phyloP scores from a whole-genome alignment of 2,888 invertebrate genomes.

The Cantharis rustica region DNA sequence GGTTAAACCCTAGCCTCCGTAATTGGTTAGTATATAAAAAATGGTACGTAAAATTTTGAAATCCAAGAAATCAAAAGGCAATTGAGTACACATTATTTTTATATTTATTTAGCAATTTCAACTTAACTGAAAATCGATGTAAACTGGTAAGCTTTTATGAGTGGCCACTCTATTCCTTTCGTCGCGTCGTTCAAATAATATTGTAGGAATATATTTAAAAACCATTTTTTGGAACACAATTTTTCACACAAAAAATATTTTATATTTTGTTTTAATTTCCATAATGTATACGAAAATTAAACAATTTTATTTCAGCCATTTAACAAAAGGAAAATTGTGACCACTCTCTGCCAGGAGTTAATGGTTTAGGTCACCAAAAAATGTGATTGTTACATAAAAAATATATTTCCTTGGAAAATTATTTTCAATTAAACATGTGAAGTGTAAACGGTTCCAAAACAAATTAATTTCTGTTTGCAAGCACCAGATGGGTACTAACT shows the following conservation, averaged over 20 bases:
- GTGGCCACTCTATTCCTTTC: background rate
- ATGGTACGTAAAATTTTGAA: background rate
- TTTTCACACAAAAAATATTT: background rate
- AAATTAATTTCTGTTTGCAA: slow-evolving; percentile 20
- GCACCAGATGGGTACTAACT: slow-evolving; percentile 21
- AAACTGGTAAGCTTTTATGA: background rate
- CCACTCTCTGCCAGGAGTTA: background rate
- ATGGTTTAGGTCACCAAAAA: background rate
- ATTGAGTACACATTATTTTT: background rate
- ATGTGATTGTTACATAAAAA: background rate
- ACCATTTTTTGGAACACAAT: background rate
- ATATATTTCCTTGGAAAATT: slow-evolving; percentile 14
- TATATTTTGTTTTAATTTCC: background rate
- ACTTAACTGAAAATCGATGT: background rate
- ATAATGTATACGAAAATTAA: background rate
- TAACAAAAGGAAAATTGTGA: background rate
- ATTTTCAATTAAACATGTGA: slow-evolving; percentile 16
- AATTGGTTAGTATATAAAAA: background rate
- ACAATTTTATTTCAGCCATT: background rate
- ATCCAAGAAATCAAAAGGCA: background rate
- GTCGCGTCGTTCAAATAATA: background rate
- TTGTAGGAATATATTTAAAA: background rate
- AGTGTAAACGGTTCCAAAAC: slow-evolving; percentile 16
- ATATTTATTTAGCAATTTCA: background rate
- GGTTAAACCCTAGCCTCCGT: background rate